Base-by-base conservation (phyloP, 2,113 vertebrate genomes). In the Cololabis saira region DNA sequence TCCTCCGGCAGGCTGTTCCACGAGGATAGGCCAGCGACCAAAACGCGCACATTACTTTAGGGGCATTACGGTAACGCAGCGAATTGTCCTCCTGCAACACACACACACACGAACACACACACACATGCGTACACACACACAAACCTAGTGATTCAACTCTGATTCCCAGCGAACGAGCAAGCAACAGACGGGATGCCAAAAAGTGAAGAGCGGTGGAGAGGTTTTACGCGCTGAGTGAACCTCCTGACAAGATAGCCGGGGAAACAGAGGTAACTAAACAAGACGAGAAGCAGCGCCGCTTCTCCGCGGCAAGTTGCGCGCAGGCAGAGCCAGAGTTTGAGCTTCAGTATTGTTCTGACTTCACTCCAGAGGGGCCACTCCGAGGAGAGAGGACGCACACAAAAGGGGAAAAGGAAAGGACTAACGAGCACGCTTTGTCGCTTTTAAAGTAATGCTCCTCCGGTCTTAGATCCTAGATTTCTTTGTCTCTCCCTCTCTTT, bases 21-120 rank as follows among this genome's bases (percentile, higher is more conserved):
- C 73, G 58, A 74, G 65, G 76, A 85, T 71, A 68, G 80, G 81
- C 75, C 66, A 80, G 86, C 72, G 74, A 82, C 85, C 79, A 84
- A 79, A 78, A 69, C 73, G 91, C 92, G 94, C 94, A 92, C 93
- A 92, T 47, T 93, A 92, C 91, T 94, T 94, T 95, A 93, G 90
- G 90, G 78, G 84, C 90, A 93, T 94, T 95, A 94, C 94, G 94
- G 94, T 95, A 95, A 89, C 91, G 82, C 85, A 76, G 76, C 86
- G 88, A 86, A 90, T 89, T 91, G 90, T 88, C 87, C 87, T 81
- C 81, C 70, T 45, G 60, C 74, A 71, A 56, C 57, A 54, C 82
- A 51, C 81, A 63, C 33, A 37, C 33, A 37, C 74, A 50, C 71
- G 53, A 1, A 71, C 74, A 62, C 81, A 73, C 85, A 55, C 74